A percentile compares a stretch with the other conserved stretches of the same genome.
Conservation (phyloP, 2,797 vertebrate species). For the Chiroxiphia lanceolata region DNA sequence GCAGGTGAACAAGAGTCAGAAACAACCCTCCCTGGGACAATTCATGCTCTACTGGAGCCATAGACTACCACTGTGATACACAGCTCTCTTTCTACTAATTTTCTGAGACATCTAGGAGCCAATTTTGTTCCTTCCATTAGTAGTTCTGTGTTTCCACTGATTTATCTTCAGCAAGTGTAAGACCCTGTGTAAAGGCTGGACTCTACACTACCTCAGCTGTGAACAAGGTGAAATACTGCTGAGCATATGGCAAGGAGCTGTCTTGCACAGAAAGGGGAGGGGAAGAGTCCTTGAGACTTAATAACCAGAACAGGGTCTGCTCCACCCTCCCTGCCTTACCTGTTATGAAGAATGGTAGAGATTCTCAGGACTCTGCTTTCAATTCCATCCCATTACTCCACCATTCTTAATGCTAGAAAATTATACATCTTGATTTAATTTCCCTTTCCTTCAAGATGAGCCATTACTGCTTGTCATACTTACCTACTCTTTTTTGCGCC, state of each 20-base stretch:
- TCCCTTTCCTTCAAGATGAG: neutral
- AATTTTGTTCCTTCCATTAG: neutral
- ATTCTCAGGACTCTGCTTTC: neutral
- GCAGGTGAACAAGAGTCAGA: neutral
- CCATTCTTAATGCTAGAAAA: neutral
- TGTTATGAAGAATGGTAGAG: neutral
- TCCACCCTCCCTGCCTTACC: neutral
- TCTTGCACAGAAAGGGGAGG: neutral
- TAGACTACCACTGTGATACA: neutral
- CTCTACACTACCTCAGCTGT: neutral
- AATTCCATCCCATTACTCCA: neutral
- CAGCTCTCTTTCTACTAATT: neutral
- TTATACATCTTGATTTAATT: neutral
- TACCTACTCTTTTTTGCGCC: neutral
- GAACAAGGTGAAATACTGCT: neutral
- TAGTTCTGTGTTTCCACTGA: neutral
- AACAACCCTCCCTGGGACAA: neutral
- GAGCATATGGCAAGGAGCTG: neutral
- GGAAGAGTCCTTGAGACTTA: neutral
- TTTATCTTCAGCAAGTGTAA: neutral
- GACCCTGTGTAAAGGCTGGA: neutral
- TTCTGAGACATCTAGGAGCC: neutral
- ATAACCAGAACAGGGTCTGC: neutral
- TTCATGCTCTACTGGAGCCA: fast-evolving
- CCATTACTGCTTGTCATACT: neutral